Evolutionary conservation across 2,888 invertebrate genomes (phyloP), one percentile per base, ranked within the genome.

Genomic region (Smittia aterrima): DNA sequence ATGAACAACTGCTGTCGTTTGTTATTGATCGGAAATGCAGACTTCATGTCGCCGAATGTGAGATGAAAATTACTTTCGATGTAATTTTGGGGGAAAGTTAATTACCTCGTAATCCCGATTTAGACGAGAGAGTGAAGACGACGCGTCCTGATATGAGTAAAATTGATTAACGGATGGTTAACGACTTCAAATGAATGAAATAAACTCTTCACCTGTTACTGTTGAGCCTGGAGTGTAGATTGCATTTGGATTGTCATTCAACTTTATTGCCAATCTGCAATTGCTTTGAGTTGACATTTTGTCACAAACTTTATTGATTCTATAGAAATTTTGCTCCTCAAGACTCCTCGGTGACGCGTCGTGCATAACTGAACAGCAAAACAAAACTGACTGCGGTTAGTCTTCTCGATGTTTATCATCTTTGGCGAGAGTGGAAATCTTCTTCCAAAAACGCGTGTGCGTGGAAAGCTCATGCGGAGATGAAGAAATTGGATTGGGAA

Each of bases 221-320:
- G 24, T 7, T n/a, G 22, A 25, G 4, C 64, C 64, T 2, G 27
- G 24, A 1, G 25, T 25, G 27, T 64, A 64, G 13, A 64, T 64
- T 13, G 64, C 64, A 27, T 64, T 64, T 27, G 22, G 64, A 64
- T 64, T 64, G 16, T 64, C 24, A n/a, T 64, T n/a, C 64, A 64
- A 27, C 24, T 27, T 24, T 27, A 64, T 24, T 3, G 27, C 64
- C 4, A 64, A 11, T n/a, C 16, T 64, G 27, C 64, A 64, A 64
- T 64, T 58, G 47, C 11, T 58, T 58, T 58, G 53, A 2, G 22
- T 18, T 47, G 18, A 58, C 18, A 58, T n/a, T 11, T 47, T 22
- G n/a, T 58, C 32, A 9, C 32, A 3, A 32, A 32, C 32, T 20
- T 58, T 58, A 18, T 18, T 22, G 18, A 18, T 58, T 58, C 58